phyloP scores from a whole-genome alignment of 1,140 invertebrate genomes.

The Sesamia nonagrioides region DNA sequence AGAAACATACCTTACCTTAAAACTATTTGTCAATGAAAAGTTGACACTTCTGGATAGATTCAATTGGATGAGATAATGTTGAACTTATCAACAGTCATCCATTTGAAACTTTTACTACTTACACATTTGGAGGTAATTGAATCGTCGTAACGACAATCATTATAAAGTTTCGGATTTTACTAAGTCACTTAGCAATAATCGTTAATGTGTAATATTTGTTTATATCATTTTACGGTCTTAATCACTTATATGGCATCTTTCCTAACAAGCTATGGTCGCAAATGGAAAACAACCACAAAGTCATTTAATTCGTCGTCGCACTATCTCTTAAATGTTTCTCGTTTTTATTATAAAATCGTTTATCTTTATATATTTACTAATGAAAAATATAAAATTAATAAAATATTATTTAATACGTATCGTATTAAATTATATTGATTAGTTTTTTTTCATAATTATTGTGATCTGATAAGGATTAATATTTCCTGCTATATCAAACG shows the following conservation, averaged over 20 bases:
- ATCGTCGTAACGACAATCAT: conserved; percentile 35
- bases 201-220: conserved; percentile 53
- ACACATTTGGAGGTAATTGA: conserved; percentile 40
- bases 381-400: too few species aligned
- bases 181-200: conserved; percentile 49
- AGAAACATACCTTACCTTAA: not conserved
- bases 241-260: conserved; percentile 62
- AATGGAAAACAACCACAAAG: conserved; percentile 79
- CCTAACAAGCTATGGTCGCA: conserved; percentile 75
- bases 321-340: conserved; percentile 61
- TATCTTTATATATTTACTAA: not conserved
- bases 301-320: conserved; percentile 77
- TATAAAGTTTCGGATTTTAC: conserved; percentile 9
- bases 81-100: too few species aligned
- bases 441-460: conserved; percentile 9
- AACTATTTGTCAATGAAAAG: not conserved
- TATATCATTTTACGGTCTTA: conserved; percentile 60
- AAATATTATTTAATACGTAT: too few species aligned
- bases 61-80: too few species aligned
- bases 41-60: not conserved
- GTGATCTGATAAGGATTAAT: conserved; percentile 40
- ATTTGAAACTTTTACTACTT: not conserved
- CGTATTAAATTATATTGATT: not conserved
- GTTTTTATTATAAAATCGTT: conserved; percentile 41
- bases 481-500: conserved; percentile 62